A percentile compares a stretch with the other conserved stretches of the same genome.
These are phyloP conservation scores for Lagocephalus sceleratus DNA, from an alignment of 2,797 vertebrate genomes.

Conservation along the genomic window DNA sequence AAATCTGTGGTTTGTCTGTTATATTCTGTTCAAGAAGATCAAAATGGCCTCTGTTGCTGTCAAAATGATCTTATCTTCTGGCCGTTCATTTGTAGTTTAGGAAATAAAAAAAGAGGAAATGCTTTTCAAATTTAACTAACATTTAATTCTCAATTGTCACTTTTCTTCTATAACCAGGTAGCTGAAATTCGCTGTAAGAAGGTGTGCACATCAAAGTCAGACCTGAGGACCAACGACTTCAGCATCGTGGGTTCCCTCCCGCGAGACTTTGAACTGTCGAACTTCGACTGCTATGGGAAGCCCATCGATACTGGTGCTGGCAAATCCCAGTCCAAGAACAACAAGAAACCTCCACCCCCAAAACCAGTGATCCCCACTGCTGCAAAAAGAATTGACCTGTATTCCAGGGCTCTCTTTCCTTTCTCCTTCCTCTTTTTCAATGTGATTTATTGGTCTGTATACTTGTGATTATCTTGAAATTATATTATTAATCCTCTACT, in stretches of 20 bases:
- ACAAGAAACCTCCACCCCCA: slow-evolving; percentile 90
- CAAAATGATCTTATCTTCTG: background rate
- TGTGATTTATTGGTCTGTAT: slow-evolving; percentile 97
- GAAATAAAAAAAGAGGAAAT: background rate
- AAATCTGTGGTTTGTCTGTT: no score
- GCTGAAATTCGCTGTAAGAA: slow-evolving; percentile 97
- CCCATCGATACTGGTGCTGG: slow-evolving; percentile 84
- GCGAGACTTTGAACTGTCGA: slow-evolving; percentile 97
- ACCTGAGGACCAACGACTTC: slow-evolving; percentile 96
- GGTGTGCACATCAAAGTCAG: slow-evolving; percentile 97
- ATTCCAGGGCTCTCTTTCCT: slow-evolving; percentile 93
- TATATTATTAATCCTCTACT: slow-evolving; percentile 4
- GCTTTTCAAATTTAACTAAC: background rate
- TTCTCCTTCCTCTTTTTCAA: slow-evolving; percentile 98
- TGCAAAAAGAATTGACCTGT: slow-evolving; percentile 94
- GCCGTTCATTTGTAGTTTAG: background rate
- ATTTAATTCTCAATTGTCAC: background rate
- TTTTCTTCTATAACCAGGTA: slow-evolving; percentile 74
- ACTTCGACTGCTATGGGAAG: slow-evolving; percentile 99
- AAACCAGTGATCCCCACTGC: slow-evolving; percentile 97
- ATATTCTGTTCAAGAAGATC: no score
- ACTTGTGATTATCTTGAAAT: slow-evolving; percentile 85
- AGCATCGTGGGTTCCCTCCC: slow-evolving; percentile 98
- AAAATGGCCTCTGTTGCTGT: background rate
- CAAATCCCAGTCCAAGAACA: slow-evolving; percentile 90